Conservation (phyloP, 2,113 vertebrate genomes). For the Boulengeromyrus knoepffleri region DNA sequence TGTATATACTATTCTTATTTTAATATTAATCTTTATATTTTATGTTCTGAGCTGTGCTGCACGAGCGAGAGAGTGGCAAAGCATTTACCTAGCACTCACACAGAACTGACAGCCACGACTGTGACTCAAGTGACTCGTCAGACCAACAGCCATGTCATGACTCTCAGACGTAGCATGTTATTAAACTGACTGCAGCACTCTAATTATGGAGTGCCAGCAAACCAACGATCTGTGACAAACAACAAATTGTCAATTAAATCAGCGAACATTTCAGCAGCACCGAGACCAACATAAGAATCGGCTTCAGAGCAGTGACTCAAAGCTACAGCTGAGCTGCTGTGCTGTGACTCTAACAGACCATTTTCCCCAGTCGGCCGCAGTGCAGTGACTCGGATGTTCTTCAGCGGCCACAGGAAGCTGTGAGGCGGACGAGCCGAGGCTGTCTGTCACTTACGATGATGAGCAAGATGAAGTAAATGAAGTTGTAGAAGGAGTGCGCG, state of each 20-base stretch:
- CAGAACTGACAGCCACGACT: neutral
- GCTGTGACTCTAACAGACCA: neutral
- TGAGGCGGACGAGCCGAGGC: neutral
- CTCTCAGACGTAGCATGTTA: neutral
- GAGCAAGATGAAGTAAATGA: constrained; percentile 97
- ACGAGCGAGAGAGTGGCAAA: neutral
- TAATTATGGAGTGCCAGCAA: neutral
- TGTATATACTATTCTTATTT: neutral
- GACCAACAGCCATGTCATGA: neutral
- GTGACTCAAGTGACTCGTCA: neutral
- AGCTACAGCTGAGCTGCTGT: neutral
- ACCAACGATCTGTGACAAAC: neutral
- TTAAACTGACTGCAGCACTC: neutral
- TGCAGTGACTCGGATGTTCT: neutral
- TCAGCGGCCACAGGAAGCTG: neutral
- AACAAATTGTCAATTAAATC: neutral
- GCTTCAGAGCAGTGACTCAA: neutral
- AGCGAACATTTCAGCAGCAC: neutral
- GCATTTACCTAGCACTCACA: neutral
- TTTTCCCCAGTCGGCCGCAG: neutral
- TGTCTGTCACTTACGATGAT: constrained; percentile 82
- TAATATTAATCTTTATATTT: neutral
- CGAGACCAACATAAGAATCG: neutral
- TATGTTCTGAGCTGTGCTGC: neutral
- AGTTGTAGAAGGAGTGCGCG: constrained; percentile 97